phyloP scores from a whole-genome alignment of 2,888 invertebrate species.

The Ophion ventricosus region DNA sequence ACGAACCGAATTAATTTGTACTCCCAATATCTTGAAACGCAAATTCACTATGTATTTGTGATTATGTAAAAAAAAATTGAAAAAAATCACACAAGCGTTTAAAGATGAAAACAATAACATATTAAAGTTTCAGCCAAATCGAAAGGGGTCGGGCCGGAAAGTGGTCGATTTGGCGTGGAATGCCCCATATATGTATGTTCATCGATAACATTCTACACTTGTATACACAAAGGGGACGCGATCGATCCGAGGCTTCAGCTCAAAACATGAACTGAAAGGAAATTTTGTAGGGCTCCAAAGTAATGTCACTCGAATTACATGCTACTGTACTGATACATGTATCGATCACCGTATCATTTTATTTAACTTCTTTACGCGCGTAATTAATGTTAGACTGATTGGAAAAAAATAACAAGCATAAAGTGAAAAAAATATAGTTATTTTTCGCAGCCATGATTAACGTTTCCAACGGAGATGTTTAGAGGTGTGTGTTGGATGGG shows the following conservation, averaged over 20 bases:
- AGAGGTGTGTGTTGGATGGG: no score
- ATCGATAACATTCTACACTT: conserved; percentile 27
- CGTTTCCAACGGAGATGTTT: no score
- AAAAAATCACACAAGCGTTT: no score
- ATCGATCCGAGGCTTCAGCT: conserved; percentile 36
- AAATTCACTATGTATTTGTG: no score
- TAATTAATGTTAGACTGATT: neutral
- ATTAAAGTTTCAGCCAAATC: no score
- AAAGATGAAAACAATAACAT: no score
- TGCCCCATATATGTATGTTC: neutral
- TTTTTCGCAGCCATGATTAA: neutral
- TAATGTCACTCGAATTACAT: conserved; percentile 5
- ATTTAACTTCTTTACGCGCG: neutral
- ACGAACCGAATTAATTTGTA: no score
- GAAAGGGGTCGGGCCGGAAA: no score
- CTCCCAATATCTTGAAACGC: no score
- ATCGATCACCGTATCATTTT: neutral
- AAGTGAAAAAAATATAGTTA: neutral
- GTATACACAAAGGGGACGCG: conserved; percentile 5
- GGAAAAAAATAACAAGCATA: neutral
- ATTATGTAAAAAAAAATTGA: no score
- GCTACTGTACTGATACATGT: neutral
- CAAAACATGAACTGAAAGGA: conserved; percentile 6
- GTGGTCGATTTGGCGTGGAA: no score
- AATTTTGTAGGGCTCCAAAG: conserved; percentile 7